A percentile compares a stretch with the other conserved stretches of the same genome.
phyloP scores from a whole-genome alignment of 1,140 invertebrate genomes.

The Tetramorium simillimum region DNA sequence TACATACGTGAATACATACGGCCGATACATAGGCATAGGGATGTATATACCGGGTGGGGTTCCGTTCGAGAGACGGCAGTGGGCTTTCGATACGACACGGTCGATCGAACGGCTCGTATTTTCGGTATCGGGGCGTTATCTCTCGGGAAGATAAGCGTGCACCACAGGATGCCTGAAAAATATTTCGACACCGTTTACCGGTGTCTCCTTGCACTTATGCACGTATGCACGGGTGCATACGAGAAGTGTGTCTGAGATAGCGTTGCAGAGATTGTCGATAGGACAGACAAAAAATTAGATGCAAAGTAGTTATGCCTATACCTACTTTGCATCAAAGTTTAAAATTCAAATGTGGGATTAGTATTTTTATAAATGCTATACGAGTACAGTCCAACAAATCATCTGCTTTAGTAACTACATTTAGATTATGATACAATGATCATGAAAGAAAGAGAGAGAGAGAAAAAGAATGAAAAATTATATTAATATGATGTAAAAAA shows the following conservation, averaged over 20 bases:
- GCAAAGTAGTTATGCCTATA: neutral
- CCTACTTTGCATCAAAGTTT: neutral
- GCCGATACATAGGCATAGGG: conserved; percentile 68
- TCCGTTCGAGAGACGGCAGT: conserved; percentile 56
- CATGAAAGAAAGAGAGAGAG: neutral
- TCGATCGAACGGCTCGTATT: conserved; percentile 74
- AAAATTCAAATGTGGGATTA: neutral
- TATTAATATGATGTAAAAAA: neutral
- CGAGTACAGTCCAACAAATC: neutral
- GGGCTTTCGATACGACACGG: conserved; percentile 71
- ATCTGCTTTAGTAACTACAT: neutral
- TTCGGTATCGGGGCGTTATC: conserved; percentile 67
- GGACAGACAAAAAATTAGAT: neutral
- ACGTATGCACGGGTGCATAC: neutral
- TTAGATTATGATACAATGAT: neutral
- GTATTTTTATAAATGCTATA: neutral
- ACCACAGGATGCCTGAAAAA: conserved; percentile 45
- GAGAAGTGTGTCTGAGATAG: neutral
- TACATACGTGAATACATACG: conserved; percentile 45
- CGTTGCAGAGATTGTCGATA: neutral
- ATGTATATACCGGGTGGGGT: conserved; percentile 74
- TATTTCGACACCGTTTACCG: conserved; percentile 41
- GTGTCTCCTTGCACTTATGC: conserved; percentile 3
- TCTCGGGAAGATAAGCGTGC: conserved; percentile 50
- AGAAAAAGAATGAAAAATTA: neutral